Evolutionary conservation across 2,113 vertebrate genomes (phyloP).

Genomic region (Macrotis lagotis): DNA sequence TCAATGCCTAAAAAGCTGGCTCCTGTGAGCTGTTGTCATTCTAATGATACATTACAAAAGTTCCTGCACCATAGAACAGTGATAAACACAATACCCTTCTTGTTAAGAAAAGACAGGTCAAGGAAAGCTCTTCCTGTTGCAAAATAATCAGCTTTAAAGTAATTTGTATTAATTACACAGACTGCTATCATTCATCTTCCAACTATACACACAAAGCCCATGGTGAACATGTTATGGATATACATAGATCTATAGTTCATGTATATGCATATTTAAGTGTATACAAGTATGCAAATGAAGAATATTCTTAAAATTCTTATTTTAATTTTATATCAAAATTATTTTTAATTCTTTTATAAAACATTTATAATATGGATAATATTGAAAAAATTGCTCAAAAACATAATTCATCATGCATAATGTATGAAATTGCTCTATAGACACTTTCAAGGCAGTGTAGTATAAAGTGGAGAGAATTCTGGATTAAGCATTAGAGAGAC

Average conservation of each 20-base stretch:
- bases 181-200: background rate
- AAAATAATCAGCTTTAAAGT: constrained; percentile 53
- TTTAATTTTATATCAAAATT: background rate
- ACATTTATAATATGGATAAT: background rate
- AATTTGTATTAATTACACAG: background rate
- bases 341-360: background rate
- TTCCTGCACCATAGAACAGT: constrained; percentile 9
- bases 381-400: background rate
- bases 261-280: background rate
- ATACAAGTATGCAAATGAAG: background rate
- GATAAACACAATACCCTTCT: constrained; percentile 57
- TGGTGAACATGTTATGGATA: background rate
- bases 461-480: background rate
- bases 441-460: background rate
- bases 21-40: constrained; percentile 45
- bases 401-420: background rate
- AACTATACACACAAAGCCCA: no score
- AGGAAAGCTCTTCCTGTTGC: constrained; percentile 47
- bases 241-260: background rate
- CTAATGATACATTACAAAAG: constrained; percentile 70
- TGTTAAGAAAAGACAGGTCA: constrained; percentile 42
- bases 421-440: background rate
- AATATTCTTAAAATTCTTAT: background rate
- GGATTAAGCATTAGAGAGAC: background rate
- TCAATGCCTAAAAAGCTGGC: constrained; percentile 50